Evolutionary conservation across 2,797 vertebrate genomes (phyloP).

Genomic region (Buphagus erythrorhynchus): DNA sequence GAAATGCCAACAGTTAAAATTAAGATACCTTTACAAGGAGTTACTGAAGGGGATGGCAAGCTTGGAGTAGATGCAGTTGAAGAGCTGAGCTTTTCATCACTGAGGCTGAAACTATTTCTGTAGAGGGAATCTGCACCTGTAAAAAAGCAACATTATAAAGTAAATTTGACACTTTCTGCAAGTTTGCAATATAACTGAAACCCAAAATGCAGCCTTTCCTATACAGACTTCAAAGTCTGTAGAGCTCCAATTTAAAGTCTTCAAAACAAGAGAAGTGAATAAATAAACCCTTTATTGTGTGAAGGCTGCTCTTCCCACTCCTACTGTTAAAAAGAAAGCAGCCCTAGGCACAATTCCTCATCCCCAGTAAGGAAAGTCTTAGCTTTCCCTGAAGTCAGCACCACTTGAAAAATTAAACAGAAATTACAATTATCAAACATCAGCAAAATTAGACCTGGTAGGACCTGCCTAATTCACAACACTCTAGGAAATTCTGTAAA

Average conservation of each 20-base stretch:
- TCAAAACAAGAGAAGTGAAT: neutral
- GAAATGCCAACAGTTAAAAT: neutral
- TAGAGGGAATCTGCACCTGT: constrained; percentile 92
- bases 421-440: neutral
- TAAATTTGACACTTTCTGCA: neutral
- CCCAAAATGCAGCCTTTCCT: neutral
- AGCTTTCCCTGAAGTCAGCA: neutral
- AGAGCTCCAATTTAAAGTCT: neutral
- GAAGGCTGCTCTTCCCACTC: neutral
- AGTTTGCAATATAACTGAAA: neutral
- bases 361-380: neutral
- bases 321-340: neutral
- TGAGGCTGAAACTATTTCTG: constrained; percentile 93
- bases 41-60: constrained; percentile 75
- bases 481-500: neutral
- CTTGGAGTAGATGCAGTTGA: constrained; percentile 80
- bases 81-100: constrained; percentile 94
- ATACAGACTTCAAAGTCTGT: neutral
- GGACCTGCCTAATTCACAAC: neutral
- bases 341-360: neutral
- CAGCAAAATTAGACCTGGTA: neutral
- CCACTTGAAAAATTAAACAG: neutral
- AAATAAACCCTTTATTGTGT: neutral
- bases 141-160: neutral
- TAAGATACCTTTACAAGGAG: constrained; percentile 86